Percentiles rank a stretch among this genome's conserved stretches.
Evolutionary conservation across 2,797 vertebrate genomes (phyloP).

Genomic region (Clarias pachynema): DNA sequence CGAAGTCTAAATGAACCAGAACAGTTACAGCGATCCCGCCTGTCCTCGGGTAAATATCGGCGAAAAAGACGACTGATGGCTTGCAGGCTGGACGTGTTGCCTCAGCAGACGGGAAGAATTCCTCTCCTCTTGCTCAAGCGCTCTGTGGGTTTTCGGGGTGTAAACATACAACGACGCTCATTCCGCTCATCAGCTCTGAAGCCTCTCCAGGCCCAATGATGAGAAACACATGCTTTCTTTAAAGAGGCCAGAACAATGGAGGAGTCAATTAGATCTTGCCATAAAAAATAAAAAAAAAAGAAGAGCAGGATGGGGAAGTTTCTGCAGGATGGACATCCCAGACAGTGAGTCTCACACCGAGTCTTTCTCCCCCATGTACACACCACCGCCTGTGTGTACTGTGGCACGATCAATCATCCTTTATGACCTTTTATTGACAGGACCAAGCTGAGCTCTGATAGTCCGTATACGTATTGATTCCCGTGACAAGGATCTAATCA

Average conservation of each 20-base stretch:
- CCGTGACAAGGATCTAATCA: constrained; percentile 32
- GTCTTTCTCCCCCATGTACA: constrained; percentile 3
- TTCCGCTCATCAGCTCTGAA: constrained; percentile 55
- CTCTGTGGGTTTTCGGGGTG: constrained; percentile 45
- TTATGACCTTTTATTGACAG: constrained; percentile 77
- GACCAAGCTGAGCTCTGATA: constrained; percentile 60
- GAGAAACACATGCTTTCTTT: constrained; percentile 64
- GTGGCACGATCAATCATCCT: constrained; percentile 76
- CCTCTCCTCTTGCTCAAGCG: constrained; percentile 39
- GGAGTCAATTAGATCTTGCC: constrained; percentile 54
- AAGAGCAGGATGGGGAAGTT: constrained; percentile 40
- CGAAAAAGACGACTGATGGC: neutral
- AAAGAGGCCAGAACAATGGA: constrained; percentile 65
- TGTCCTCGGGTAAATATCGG: neutral
- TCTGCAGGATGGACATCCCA: neutral
- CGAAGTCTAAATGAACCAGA: constrained; percentile 21
- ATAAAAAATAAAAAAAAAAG: constrained; percentile 59
- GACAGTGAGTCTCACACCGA: neutral
- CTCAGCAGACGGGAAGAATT: constrained; percentile 34
- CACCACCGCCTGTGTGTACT: constrained; percentile 51
- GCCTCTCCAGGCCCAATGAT: constrained; percentile 54
- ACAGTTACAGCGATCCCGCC: constrained; percentile 10
- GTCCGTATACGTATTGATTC: constrained; percentile 42
- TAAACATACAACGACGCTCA: constrained; percentile 60
- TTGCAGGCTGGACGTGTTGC: constrained; percentile 40